Base-by-base conservation (phyloP, 2,113 vertebrate genomes). In the Odontesthes bonariensis region DNA sequence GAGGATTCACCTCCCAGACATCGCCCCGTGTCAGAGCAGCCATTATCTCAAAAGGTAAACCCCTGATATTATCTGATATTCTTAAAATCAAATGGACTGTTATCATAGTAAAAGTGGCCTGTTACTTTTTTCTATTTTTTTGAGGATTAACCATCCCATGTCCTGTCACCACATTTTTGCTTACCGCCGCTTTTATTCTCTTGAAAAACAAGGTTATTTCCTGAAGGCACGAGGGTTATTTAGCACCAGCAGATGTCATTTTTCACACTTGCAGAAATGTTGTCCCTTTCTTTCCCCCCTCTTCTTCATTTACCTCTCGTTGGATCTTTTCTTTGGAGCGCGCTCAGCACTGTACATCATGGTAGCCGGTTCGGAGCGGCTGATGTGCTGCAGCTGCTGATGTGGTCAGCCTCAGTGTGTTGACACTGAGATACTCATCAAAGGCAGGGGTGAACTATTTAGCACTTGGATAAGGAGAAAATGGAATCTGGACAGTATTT, bases 281-380 rank as follows among this genome's bases (percentile, higher is more conserved):
- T n/a, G 1, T 63, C 33, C n/a, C 46, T 47, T 69, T 83, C 82
- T 77, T 69, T 75, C 23, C 3, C 8, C 8, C 16, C 42, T 19
- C 94, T 14, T 35, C 47, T 94, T 94, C 93, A 87, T 94, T 96
- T 95, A 93, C 85, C 89, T 93, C 91, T 82, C 2, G 74, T 85
- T 92, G 86, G 86, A 89, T 95, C 95, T 96, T 96, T 96, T 93
- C 96, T 96, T 96, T 96, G 95, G 95, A 96, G 75, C 42, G 33
- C 84, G 92, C 93, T 91, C 94, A 94, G 95, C 88, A 77, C 91
- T 92, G 91, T 95, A 92, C 92, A 95, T 97, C 95, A 96, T 93
- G 92, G 95, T 96, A 95, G 96, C 94, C 84, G 83, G 56, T 70
- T 47, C 8, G 32, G 55, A 52, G 40, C 68, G 61, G 75, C 58